phyloP scores from a whole-genome alignment of 2,113 vertebrate species.

The Bufo gargarizans region DNA sequence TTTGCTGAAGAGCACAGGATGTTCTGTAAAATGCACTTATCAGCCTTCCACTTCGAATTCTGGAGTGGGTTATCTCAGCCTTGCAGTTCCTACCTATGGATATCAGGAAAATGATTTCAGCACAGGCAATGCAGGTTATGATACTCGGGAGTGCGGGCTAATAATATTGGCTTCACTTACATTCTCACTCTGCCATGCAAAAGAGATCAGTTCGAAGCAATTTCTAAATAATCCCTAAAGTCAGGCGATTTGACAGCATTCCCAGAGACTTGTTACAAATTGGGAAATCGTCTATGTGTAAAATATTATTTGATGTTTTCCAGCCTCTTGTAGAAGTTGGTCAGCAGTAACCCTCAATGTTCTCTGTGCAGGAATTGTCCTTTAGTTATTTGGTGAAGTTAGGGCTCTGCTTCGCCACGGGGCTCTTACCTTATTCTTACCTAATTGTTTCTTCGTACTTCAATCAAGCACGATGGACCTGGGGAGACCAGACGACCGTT shows the following conservation, averaged over 20 bases:
- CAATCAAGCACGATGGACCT: constrained; percentile 90
- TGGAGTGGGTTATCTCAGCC: constrained; percentile 71
- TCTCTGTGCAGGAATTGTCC: constrained; percentile 84
- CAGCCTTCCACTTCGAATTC: constrained; percentile 66
- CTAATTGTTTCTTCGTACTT: constrained; percentile 88
- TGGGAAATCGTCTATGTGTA: constrained; percentile 71
- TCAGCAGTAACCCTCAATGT: constrained; percentile 53
- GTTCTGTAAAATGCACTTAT: constrained; percentile 63
- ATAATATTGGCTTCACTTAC: constrained; percentile 76
- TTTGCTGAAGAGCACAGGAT: constrained; percentile 58
- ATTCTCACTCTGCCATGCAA: constrained; percentile 72
- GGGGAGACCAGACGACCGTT: constrained; percentile 95
- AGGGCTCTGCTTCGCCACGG: constrained; percentile 79
- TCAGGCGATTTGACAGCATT: constrained; percentile 53
- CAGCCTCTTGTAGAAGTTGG: constrained; percentile 67
- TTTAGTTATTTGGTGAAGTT: constrained; percentile 72
- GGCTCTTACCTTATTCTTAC: constrained; percentile 90
- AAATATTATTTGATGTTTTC: constrained; percentile 71
- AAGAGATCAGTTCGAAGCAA: constrained; percentile 73
- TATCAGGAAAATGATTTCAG: constrained; percentile 74
- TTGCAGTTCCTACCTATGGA: constrained; percentile 68
- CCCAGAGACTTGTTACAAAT: constrained; percentile 73
- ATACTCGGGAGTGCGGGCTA: constrained; percentile 69
- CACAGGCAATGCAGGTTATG: constrained; percentile 71
- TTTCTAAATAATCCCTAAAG: constrained; percentile 74